These are phyloP conservation scores for Alosa alosa DNA, from an alignment of 2,113 vertebrate genomes.

Conservation along the genomic window DNA sequence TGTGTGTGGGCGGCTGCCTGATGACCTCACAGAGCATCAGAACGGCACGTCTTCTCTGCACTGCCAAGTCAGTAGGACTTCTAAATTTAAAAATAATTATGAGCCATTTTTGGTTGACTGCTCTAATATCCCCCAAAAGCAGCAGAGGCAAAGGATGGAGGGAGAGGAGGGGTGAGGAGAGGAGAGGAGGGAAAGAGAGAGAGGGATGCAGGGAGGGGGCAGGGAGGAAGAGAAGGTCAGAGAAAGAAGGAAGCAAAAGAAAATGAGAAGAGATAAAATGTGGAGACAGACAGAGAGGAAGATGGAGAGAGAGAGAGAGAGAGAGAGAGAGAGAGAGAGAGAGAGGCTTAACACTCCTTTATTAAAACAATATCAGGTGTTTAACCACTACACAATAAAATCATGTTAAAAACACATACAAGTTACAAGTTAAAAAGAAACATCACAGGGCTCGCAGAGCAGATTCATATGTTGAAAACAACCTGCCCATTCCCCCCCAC, in stretches of 20 bases:
- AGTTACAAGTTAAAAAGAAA: too few relatives aligned
- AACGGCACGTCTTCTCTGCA: neutral
- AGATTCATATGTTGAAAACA: too few relatives aligned
- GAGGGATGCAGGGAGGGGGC: constrained; percentile 7
- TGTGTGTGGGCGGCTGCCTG: neutral
- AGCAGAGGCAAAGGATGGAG: neutral
- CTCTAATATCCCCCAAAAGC: constrained; percentile 13
- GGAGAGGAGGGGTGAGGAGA: neutral
- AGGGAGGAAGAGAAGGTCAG: constrained; percentile 24
- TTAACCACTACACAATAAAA: too few relatives aligned
- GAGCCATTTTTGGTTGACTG: neutral
- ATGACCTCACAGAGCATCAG: neutral
- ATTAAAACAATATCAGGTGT: too few relatives aligned
- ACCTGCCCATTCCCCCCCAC: too few relatives aligned
- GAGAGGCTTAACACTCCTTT: too few relatives aligned
- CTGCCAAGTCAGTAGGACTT: neutral
- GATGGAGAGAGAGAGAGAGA: neutral
- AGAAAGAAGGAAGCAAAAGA: neutral
- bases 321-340: neutral
- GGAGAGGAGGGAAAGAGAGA: neutral
- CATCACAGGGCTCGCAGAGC: too few relatives aligned
- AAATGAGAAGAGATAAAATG: neutral
- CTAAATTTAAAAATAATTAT: neutral
- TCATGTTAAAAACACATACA: too few relatives aligned
- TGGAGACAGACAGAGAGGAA: neutral